Percentiles rank a stretch among this genome's conserved stretches.
phyloP scores from a whole-genome alignment of 92 coral and sea anemone species.

The Phenganax subtilis region DNA sequence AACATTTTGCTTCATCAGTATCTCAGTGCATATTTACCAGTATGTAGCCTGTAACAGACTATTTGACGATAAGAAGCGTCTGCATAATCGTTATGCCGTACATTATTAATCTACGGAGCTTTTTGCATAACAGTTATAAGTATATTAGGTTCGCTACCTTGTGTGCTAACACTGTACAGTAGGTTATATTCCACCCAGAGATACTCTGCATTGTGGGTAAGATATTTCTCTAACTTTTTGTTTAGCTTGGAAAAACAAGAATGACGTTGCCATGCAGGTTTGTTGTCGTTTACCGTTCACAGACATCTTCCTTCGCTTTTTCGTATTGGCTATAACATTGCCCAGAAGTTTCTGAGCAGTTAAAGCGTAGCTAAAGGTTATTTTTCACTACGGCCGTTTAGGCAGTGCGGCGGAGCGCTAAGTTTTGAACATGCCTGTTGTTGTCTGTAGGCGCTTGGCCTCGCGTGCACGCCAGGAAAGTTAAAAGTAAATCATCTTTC shows the following conservation, averaged over 20 bases:
- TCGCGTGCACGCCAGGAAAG: too few species aligned
- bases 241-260: constrained; percentile 91
- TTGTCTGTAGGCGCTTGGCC: too few species aligned
- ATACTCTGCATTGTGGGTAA: not conserved
- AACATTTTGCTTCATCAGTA: not conserved
- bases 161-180: not conserved
- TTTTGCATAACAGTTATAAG: too few species aligned
- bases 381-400: too few species aligned
- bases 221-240: not conserved
- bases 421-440: too few species aligned
- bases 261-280: constrained; percentile 98
- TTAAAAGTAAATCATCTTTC: too few species aligned
- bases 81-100: too few species aligned
- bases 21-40: too few species aligned
- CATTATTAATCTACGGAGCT: too few species aligned
- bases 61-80: not conserved
- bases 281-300: constrained; percentile 1
- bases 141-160: too few species aligned
- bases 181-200: not conserved
- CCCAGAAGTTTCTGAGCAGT: not conserved
- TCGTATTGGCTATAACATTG: not conserved
- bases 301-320: not conserved
- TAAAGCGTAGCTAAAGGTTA: not conserved
- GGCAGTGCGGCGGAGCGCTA: too few species aligned
- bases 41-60: not conserved